Evolutionary conservation across 2,113 vertebrate species (phyloP).

Genomic region (Carassius carassius): DNA sequence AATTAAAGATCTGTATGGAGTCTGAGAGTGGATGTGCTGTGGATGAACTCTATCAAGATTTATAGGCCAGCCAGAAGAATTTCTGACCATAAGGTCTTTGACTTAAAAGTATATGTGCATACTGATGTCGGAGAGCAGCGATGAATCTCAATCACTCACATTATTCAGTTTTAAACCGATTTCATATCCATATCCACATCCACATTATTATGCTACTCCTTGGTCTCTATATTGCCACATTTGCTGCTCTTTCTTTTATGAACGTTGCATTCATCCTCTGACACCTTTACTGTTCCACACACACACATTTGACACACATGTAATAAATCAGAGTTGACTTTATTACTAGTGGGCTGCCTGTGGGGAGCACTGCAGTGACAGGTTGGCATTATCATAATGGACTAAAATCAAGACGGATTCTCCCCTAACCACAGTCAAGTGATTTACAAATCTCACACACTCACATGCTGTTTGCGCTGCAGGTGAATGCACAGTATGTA

Average conservation of each 20-base stretch:
- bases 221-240: background rate
- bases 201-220: background rate
- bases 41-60: slow-evolving; percentile 44
- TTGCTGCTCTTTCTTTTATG: background rate
- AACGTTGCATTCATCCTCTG: background rate
- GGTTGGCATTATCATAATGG: slow-evolving; percentile 32
- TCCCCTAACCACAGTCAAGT: background rate
- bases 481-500: background rate
- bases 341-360: slow-evolving; percentile 26
- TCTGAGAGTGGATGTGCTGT: background rate
- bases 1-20: slow-evolving; percentile 41
- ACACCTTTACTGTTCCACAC: slow-evolving; percentile 7
- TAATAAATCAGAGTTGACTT: slow-evolving; percentile 22
- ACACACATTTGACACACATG: slow-evolving; percentile 6
- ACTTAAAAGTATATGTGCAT: background rate
- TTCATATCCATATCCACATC: background rate
- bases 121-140: background rate
- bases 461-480: background rate
- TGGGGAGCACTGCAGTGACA: slow-evolving; percentile 25
- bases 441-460: slow-evolving; percentile 14
- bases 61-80: slow-evolving; percentile 7
- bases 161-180: background rate
- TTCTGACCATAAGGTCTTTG: slow-evolving; percentile 22
- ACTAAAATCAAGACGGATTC: slow-evolving; percentile 14
- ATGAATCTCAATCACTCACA: slow-evolving; percentile 22